Percentiles rank a stretch among this genome's conserved stretches.
Evolutionary conservation across 53 echinoderm and acorn worm species (phyloP).

Genomic region (Holothuria leucospilota): DNA sequence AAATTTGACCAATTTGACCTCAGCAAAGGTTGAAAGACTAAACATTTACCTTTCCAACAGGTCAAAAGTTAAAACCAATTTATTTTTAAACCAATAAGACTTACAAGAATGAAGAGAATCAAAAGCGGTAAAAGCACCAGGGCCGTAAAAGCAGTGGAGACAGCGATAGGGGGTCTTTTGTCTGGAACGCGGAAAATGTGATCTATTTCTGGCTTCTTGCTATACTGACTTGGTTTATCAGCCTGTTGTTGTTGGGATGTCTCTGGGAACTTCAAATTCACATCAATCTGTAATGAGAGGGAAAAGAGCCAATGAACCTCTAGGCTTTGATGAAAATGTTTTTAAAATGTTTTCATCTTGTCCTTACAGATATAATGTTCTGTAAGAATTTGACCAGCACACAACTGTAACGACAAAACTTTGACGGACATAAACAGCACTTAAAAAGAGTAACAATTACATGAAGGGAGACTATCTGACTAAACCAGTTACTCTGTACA

Average conservation of each 20-base stretch:
- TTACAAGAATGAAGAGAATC: slow-evolving; percentile 83
- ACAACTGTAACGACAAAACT: too few species aligned
- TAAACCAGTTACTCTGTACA: too few species aligned
- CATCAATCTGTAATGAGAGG: slow-evolving; percentile 67
- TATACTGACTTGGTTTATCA: slow-evolving; percentile 62
- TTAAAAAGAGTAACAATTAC: too few species aligned
- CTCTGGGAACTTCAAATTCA: slow-evolving; percentile 88
- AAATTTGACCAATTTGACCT: too few species aligned
- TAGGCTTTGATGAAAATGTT: neutral
- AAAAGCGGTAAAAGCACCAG: slow-evolving; percentile 76
- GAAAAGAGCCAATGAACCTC: neutral
- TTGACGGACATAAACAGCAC: too few species aligned
- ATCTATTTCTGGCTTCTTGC: slow-evolving; percentile 75
- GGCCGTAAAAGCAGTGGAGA: slow-evolving; percentile 89
- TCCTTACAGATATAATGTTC: too few species aligned
- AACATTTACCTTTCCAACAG: too few species aligned
- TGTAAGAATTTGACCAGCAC: too few species aligned
- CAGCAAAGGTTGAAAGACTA: too few species aligned
- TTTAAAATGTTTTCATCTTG: too few species aligned
- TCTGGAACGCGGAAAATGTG: slow-evolving; percentile 96
- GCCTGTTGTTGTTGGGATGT: slow-evolving; percentile 64
- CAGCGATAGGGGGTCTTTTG: slow-evolving; percentile 83
- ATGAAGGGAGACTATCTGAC: too few species aligned
- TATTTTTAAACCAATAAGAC: neutral
- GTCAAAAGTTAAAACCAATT: too few species aligned